These are phyloP conservation scores for Melanotaenia trifasciata DNA, from an alignment of 2,797 vertebrate genomes.

Conservation along the genomic window DNA sequence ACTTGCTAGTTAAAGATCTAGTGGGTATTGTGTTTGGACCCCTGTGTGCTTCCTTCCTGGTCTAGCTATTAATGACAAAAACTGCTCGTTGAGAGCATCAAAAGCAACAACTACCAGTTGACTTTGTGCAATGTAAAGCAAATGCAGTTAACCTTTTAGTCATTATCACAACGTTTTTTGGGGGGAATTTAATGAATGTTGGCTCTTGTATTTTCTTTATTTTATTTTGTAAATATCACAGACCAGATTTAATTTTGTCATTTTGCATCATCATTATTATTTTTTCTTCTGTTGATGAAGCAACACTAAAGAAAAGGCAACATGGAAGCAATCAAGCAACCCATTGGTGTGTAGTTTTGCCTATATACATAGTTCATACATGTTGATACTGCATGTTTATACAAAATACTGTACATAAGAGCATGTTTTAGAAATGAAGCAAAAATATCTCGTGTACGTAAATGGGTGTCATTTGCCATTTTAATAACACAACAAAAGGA, in stretches of 20 bases:
- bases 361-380: conserved; percentile 86
- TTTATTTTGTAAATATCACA: conserved; percentile 26
- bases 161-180: conserved; percentile 33
- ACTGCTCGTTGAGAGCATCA: conserved; percentile 16
- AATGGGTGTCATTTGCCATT: conserved; percentile 87
- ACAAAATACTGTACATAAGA: conserved; percentile 87
- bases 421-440: conserved; percentile 88
- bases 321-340: conserved; percentile 82
- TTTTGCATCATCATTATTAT: conserved; percentile 34
- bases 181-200: conserved; percentile 16
- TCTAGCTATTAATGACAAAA: conserved; percentile 16
- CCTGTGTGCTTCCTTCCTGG: conserved; percentile 13
- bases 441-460: conserved; percentile 86
- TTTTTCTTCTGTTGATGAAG: conserved; percentile 69
- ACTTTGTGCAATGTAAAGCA: conserved; percentile 53
- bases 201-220: not conserved
- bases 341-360: conserved; percentile 84
- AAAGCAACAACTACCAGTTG: conserved; percentile 37
- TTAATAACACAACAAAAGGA: conserved; percentile 82
- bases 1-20: conserved; percentile 18
- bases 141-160: conserved; percentile 37
- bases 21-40: conserved; percentile 7
- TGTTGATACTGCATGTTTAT: conserved; percentile 90
- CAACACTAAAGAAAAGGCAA: conserved; percentile 82
- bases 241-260: conserved; percentile 50